Conservation (phyloP, 2,888 invertebrate species). For the Xestoiulus laeticollis region DNA sequence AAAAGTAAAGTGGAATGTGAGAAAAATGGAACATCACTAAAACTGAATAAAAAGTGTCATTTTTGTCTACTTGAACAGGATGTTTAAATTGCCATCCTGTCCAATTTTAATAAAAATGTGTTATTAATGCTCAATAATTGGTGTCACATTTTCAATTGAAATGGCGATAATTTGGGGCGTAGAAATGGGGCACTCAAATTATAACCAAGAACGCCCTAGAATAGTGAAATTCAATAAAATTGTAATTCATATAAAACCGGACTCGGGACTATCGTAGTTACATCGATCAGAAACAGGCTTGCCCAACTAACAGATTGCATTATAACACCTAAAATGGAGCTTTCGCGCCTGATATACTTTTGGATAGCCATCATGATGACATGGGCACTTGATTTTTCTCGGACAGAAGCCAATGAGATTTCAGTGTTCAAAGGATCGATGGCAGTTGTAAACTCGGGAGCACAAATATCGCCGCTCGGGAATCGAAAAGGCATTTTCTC, state of each 20-base stretch:
- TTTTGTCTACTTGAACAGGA: neutral
- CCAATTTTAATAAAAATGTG: constrained; percentile 22
- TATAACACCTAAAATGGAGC: neutral
- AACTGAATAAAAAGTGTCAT: neutral
- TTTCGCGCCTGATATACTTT: neutral
- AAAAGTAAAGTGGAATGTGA: neutral
- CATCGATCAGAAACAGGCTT: neutral
- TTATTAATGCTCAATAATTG: constrained; percentile 27
- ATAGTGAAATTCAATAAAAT: neutral
- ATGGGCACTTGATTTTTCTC: neutral
- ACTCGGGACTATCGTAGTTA: neutral
- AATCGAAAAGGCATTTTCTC: neutral
- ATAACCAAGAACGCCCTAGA: neutral
- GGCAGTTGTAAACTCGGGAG: neutral
- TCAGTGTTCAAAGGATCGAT: neutral
- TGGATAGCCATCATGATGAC: neutral
- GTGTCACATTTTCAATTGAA: constrained; percentile 2
- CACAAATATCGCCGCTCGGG: neutral
- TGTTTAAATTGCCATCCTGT: neutral
- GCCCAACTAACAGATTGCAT: neutral
- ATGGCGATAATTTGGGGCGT: neutral
- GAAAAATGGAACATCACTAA: neutral
- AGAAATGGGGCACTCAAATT: neutral
- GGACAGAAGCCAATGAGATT: neutral
- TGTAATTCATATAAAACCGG: neutral